Evolutionary conservation across 2,797 vertebrate species (phyloP), one percentile per base, ranked within the genome.

Genomic region (Myoxocephalus aenaeus): DNA sequence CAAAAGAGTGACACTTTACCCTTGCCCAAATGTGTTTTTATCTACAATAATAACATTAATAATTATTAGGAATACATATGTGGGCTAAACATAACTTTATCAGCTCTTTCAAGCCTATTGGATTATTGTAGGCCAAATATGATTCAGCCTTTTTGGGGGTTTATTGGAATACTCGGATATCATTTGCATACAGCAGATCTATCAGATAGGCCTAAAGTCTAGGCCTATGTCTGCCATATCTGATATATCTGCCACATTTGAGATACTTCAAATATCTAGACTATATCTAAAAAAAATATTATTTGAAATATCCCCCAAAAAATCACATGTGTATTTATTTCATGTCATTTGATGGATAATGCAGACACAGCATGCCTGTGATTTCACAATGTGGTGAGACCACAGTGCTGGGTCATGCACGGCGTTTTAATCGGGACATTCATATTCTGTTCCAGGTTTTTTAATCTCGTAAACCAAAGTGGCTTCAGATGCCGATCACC

Each of bases 401-500:
- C 53, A 27, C 34, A 29, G 22, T 3, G 12, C 22, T n/a, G 36
- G 44, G 27, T 70, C 18, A 18, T n/a, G 38, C 50, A 15, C 11
- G 17, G 0, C 66, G 29, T 80, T 69, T 54, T 73, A 71, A 71
- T 75, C 12, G 5, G 27, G 34, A 53, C 61, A 58, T n/a, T n/a
- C n/a, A 22, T 70, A 62, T 51, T 80, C 50, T 56, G 14, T 64
- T 82, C 65, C 72, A 70, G 62, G 38, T 58, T 80, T 32, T 54
- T 74, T 69, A 78, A 74, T 88, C 44, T 64, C 34, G 58, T 66
- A 63, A 79, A 0, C 1, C 25, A 62, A 81, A 73, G 70, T 78
- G 48, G 68, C 67, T 80, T 77, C 84, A 79, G 72, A 75, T 64
- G 40, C 69, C 20, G 65, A 77, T 65, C 77, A 70, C 65, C 73